Base-by-base conservation (phyloP, 64 coral and sea anemone genomes). In the Pachyseris speciosa region DNA sequence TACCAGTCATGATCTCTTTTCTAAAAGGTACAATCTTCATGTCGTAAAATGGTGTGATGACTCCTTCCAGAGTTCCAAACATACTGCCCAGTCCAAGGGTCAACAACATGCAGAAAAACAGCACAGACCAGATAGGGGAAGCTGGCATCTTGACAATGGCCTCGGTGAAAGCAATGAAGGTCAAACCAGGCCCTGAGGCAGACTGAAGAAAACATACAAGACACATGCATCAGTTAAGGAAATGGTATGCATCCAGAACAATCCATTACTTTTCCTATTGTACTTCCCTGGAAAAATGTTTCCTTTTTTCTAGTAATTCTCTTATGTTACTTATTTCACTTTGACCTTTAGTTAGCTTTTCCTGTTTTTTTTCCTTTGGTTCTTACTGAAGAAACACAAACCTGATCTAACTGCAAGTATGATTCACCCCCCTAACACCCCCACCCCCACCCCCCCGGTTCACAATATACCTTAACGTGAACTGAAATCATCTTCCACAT, bases 101-200 rank as follows among this genome's bases (percentile, higher is more conserved):
- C 12, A 98, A 63, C 34, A 98, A 90, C 96, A 98, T 98, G 64
- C 77, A 86, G 65, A 98, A 98, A 73, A 98, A 98, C 64, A 98
- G 40, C 51, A 91, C 91, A 31, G 96, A 86, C 96, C 96, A 98
- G 8, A 98, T 63, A 36, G 84, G 96, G 5, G 96, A 89, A 10
- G 88, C 80, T 8, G 96, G 96, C 72, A 98, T 85, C 42, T 83
- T 92, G 0, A 92, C 93, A 7, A 98, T 98, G 11, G 96, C 96
- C 47, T 98, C 96, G 6, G 96, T 98, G 29, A 98, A 98, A 4
- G 96, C 96, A 67, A 98, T 98, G 41, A 98, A 98, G 13, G 96
- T 95, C 36, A 98, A 38, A 5, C 96, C 96, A 37, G 96, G 93
- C 22, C 96, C 96, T 76, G 58, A 53, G 16, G 96, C 93, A 81